Base-by-base conservation (phyloP, 2,888 invertebrate species). In the Thecocarcelia acutangulata region DNA sequence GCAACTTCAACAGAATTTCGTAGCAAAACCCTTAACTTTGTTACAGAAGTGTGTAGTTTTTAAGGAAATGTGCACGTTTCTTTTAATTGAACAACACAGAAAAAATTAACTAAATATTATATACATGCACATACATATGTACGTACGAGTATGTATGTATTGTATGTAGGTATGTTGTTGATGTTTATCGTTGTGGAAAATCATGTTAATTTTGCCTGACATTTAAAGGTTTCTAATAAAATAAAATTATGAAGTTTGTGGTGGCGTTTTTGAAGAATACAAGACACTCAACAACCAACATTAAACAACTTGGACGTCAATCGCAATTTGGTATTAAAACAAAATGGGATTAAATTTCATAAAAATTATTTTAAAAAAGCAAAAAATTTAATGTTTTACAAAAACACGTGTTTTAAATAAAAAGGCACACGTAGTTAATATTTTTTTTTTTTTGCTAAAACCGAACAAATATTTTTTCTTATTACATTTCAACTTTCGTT, bases 111-210 rank as follows among this genome's bases (percentile, higher is more conserved):
- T 33, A 33, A 33, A 33, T 33, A 33, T 33, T 8, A 33, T 33
- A 24, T 5, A 24, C 5, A 5, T 5, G n/a, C n/a, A n/a, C n/a
- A n/a, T n/a, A n/a, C n/a, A n/a, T n/a, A n/a, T n/a, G n/a, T n/a
- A n/a, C n/a, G n/a, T n/a, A n/a, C n/a, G n/a, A n/a, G n/a, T n/a
- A n/a, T n/a, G n/a, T n/a, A n/a, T 44, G 13, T 44, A n/a, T 8
- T 3, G 2, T 46, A 15, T 15, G 15, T 28, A n/a, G 8, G n/a
- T 17, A 44, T 33, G 24, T 52, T 52, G 19, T 33, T 74, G 77
- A 80, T 83, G 83, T 74, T 83, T 74, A 83, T 83, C 83, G 83
- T 83, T 70, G 83, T 80, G 83, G 83, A 83, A 83, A 83, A 80
- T 77, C 83, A 74, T 80, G 70, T 80, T 83, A 83, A 83, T 83